Conservation (phyloP, 2,797 vertebrate genomes). For the Fundulus diaphanus region DNA sequence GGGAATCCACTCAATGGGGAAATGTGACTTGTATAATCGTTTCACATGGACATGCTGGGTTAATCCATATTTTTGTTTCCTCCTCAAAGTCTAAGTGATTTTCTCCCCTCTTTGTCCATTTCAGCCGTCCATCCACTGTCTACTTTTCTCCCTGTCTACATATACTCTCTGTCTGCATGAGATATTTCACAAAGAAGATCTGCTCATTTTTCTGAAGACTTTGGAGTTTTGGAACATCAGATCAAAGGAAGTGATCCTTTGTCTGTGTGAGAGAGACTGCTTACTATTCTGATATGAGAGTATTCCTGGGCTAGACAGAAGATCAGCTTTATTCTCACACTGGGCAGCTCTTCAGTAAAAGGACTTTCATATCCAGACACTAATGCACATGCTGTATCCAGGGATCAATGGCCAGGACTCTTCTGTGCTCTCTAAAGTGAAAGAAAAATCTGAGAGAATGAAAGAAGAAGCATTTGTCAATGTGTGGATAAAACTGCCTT, state of each 20-base stretch:
- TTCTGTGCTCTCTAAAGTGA: conserved; percentile 12
- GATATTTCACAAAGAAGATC: conserved; percentile 8
- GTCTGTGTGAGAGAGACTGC: neutral
- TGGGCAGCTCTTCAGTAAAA: conserved; percentile 7
- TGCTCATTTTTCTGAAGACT: conserved; percentile 26
- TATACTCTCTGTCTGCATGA: conserved; percentile 4
- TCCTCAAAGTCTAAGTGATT: neutral
- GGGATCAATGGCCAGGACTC: conserved; percentile 16
- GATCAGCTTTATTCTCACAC: conserved; percentile 25
- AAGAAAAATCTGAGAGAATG: conserved; percentile 11
- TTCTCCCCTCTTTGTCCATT: conserved; percentile 5
- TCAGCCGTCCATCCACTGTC: neutral
- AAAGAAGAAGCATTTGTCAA: neutral
- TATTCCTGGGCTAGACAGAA: conserved; percentile 30
- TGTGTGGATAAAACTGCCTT: neutral
- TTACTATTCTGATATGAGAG: conserved; percentile 22
- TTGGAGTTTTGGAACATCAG: conserved; percentile 21
- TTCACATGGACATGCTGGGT: neutral
- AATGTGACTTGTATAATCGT: neutral
- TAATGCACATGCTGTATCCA: conserved; percentile 9
- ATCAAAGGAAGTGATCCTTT: conserved; percentile 28
- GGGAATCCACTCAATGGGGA: too few species aligned
- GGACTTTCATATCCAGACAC: conserved; percentile 15
- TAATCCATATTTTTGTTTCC: neutral
- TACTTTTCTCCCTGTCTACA: neutral